Percentiles rank a stretch among this genome's conserved stretches.
Evolutionary conservation across 2,797 vertebrate species (phyloP).

Genomic region (Sus cebifrons): DNA sequence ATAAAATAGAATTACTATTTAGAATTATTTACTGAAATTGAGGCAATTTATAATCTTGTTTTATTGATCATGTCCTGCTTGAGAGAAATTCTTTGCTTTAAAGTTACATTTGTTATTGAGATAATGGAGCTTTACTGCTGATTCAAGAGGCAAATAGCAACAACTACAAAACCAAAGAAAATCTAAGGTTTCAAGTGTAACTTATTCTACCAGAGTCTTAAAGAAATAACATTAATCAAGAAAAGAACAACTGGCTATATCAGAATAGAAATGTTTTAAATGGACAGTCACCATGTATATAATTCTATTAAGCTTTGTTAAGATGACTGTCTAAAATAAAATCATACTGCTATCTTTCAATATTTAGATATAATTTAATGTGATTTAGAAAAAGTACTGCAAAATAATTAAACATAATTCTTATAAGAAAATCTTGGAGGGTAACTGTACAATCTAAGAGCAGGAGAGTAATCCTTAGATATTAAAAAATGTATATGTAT

Average conservation of each 20-base stretch:
- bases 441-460: neutral
- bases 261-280: neutral
- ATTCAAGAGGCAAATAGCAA: neutral
- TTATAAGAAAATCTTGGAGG: neutral
- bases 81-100: constrained; percentile 16
- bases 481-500: neutral
- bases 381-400: neutral
- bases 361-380: neutral
- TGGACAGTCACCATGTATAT: neutral
- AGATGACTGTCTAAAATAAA: neutral
- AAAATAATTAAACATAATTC: neutral
- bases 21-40: neutral
- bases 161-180: neutral
- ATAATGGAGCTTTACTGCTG: neutral
- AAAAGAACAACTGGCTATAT: neutral
- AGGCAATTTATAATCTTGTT: neutral
- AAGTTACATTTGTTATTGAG: constrained; percentile 9
- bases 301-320: neutral
- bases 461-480: neutral
- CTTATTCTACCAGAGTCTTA: neutral
- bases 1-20: constrained; percentile 21
- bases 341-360: neutral
- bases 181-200: neutral
- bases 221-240: neutral
- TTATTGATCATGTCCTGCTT: neutral